phyloP scores from a whole-genome alignment of 2,888 invertebrate genomes.

The Hypomecis atomaria region DNA sequence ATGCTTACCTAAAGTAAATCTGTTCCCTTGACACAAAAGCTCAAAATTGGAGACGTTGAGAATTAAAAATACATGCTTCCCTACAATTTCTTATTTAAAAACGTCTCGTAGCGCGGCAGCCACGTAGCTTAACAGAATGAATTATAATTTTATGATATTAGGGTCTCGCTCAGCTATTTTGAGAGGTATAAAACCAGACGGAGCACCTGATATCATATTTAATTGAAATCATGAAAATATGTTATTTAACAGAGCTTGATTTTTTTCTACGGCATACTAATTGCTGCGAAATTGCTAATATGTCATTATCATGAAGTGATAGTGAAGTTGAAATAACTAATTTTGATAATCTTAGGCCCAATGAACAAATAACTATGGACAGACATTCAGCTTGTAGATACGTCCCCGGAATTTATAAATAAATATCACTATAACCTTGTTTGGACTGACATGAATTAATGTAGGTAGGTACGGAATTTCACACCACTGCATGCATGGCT shows the following conservation, averaged over 20 bases:
- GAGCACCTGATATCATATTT: conserved; percentile 16
- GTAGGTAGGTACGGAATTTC: too few species aligned
- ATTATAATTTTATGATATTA: conserved; percentile 30
- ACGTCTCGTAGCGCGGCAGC: conserved; percentile 23
- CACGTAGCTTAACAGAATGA: conserved; percentile 12
- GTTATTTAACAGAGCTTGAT: conserved; percentile 1
- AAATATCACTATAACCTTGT: too few species aligned
- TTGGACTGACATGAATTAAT: too few species aligned
- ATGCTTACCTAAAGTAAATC: conserved; percentile 13
- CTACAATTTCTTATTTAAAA: conserved; percentile 18
- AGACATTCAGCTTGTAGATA: too few species aligned
- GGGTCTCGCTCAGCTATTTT: conserved; percentile 19
- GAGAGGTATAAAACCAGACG: conserved; percentile 18
- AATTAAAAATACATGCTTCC: conserved; percentile 9
- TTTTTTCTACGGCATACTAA: background rate
- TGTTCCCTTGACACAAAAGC: background rate
- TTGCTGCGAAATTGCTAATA: background rate
- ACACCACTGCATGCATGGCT: too few species aligned
- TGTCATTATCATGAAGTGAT: too few species aligned
- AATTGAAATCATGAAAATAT: conserved; percentile 25
- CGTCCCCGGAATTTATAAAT: too few species aligned
- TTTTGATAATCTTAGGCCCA: too few species aligned
- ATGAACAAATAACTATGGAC: too few species aligned
- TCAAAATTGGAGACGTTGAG: conserved; percentile 4
- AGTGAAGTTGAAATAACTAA: too few species aligned